phyloP scores from a whole-genome alignment of 2,888 invertebrate genomes.

The Acronicta alni region DNA sequence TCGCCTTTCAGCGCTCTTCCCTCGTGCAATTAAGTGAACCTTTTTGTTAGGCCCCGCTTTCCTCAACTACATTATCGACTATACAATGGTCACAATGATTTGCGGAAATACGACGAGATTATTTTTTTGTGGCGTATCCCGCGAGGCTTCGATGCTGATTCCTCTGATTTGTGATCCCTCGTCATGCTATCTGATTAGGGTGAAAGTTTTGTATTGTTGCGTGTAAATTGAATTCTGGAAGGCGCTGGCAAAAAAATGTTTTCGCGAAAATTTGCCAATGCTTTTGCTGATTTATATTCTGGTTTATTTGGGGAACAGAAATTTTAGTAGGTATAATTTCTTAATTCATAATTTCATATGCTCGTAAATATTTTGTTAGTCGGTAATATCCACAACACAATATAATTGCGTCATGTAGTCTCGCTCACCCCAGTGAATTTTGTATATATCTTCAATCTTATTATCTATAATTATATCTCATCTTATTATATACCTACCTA shows the following conservation, averaged over 20 bases:
- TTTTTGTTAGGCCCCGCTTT: slow-evolving; percentile 82
- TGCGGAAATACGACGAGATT: slow-evolving; percentile 83
- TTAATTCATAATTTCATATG: no score
- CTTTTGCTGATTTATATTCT: background rate
- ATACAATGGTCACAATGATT: slow-evolving; percentile 86
- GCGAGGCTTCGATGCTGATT: slow-evolving; percentile 68
- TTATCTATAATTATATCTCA: no score
- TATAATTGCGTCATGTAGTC: no score
- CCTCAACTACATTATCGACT: slow-evolving; percentile 84
- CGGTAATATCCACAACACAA: no score
- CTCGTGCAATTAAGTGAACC: slow-evolving; percentile 86
- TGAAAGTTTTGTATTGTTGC: slow-evolving; percentile 72
- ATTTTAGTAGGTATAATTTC: background rate
- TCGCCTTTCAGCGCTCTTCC: slow-evolving; percentile 82
- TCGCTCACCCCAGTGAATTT: no score
- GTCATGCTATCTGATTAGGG: slow-evolving; percentile 73
- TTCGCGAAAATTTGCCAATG: slow-evolving; percentile 9
- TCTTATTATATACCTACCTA: no score
- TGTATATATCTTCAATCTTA: no score
- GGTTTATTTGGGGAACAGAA: background rate
- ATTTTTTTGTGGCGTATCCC: slow-evolving; percentile 75
- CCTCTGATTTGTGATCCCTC: slow-evolving; percentile 78
- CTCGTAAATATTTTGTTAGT: no score
- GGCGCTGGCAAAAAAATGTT: slow-evolving; percentile 10
- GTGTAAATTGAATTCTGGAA: slow-evolving; percentile 70